Conservation (phyloP, 1,140 invertebrate species). For the Bombus turneri region DNA sequence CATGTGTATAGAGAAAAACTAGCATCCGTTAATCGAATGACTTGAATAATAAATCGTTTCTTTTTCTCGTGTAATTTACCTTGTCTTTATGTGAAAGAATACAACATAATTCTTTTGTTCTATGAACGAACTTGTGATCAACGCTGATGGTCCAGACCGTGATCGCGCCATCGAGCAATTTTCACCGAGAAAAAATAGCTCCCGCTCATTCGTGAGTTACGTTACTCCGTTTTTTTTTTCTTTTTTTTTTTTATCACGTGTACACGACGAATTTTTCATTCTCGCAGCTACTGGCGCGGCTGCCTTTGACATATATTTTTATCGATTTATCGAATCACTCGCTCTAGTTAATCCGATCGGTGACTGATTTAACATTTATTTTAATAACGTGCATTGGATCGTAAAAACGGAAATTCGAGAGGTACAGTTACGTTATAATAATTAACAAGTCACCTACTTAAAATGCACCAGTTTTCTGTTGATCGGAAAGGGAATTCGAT, state of each 20-base stretch:
- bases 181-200: not conserved
- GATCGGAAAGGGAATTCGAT: too few relatives aligned
- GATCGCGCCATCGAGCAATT: constrained; percentile 21
- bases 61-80: not conserved
- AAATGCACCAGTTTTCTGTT: not conserved
- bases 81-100: not conserved
- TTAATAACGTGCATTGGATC: constrained; percentile 2
- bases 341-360: not conserved
- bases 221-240: not conserved
- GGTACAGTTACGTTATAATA: not conserved
- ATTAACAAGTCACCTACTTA: not conserved
- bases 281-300: not conserved
- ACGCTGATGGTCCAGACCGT: not conserved
- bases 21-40: not conserved
- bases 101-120: not conserved
- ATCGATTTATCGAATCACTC: constrained; percentile 7
- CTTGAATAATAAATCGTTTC: not conserved
- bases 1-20: too few relatives aligned
- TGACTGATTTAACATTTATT: not conserved
- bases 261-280: constrained; percentile 11
- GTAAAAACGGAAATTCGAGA: not conserved
- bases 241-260: not conserved
- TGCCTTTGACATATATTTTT: constrained; percentile 9
- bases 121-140: not conserved
- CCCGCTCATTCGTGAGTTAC: not conserved